Conservation (phyloP, 2,888 invertebrate species). For the Dexiosoma caninum region DNA sequence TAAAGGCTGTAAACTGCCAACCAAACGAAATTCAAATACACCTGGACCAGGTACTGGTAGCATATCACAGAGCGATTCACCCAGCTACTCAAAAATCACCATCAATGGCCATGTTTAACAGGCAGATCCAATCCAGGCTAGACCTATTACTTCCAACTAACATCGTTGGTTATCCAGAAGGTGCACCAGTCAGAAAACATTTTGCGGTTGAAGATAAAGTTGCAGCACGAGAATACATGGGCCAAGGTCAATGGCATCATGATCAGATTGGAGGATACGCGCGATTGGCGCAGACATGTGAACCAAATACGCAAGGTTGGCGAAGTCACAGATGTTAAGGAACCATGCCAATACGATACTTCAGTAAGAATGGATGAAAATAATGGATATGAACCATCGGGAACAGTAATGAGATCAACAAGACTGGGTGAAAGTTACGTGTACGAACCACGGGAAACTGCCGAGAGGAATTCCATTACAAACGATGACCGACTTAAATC, state of each 20-base stretch:
- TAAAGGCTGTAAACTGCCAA: not conserved
- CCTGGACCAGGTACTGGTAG: not conserved
- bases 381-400: too few species aligned
- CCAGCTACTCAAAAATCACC: not conserved
- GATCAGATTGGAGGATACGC: too few species aligned
- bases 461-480: too few species aligned
- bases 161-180: not conserved
- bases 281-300: too few species aligned
- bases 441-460: too few species aligned
- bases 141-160: not conserved
- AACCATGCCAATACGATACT: too few species aligned
- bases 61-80: not conserved
- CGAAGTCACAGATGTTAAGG: not conserved
- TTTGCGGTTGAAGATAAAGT: not conserved
- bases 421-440: too few species aligned
- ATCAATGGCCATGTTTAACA: not conserved
- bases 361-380: too few species aligned
- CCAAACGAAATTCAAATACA: not conserved
- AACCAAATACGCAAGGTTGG: not conserved
- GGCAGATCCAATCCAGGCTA: not conserved
- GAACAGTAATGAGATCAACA: too few species aligned
- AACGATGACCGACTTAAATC: too few species aligned
- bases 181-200: not conserved
- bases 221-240: not conserved
- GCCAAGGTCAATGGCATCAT: not conserved